Evolutionary conservation across 2,888 invertebrate genomes (phyloP).

Genomic region (Sepiola atlantica): DNA sequence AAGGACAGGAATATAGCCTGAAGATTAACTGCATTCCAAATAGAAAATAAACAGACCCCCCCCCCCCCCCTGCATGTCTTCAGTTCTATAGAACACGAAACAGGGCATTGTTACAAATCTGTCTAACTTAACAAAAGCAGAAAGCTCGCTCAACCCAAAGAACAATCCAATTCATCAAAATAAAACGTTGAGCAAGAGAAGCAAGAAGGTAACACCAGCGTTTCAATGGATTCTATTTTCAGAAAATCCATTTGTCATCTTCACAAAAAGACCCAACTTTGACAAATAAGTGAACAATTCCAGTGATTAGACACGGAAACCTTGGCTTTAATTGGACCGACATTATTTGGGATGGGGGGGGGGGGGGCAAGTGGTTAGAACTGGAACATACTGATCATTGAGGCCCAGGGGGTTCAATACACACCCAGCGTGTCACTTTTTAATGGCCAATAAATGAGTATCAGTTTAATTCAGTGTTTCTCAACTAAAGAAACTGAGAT

Average conservation of each 20-base stretch:
- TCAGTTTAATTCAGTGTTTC: too few species aligned
- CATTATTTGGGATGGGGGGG: neutral
- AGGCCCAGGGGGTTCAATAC: too few species aligned
- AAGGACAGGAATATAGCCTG: neutral
- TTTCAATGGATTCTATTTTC: neutral
- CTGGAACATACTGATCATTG: too few species aligned
- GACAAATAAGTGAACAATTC: neutral
- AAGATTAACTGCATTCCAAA: neutral
- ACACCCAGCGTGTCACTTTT: too few species aligned
- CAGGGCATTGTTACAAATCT: neutral
- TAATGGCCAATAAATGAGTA: too few species aligned
- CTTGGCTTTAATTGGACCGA: neutral
- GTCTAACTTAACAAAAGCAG: neutral
- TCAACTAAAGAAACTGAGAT: too few species aligned
- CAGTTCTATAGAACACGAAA: neutral
- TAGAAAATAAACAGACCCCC: neutral
- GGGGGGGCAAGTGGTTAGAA: too few species aligned
- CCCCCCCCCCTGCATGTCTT: neutral
- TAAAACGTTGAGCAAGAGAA: too few species aligned
- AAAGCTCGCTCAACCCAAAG: neutral
- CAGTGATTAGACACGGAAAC: neutral
- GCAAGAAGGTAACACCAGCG: neutral
- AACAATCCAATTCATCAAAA: neutral
- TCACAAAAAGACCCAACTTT: neutral
- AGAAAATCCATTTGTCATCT: neutral